Evolutionary conservation across 1,140 invertebrate species (phyloP).

Genomic region (Heliconius himera): DNA sequence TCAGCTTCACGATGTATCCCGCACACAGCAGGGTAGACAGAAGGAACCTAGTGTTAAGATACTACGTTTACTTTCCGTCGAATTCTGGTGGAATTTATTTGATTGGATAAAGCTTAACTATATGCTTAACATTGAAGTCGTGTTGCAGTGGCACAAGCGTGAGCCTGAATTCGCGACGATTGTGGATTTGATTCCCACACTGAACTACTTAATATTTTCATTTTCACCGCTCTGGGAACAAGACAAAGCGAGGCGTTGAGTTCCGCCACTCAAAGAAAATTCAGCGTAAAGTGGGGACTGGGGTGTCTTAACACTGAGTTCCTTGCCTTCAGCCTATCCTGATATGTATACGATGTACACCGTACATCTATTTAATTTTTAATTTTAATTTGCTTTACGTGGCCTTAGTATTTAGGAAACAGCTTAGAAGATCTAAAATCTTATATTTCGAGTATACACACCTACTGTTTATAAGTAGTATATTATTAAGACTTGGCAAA

Average conservation of each 20-base stretch:
- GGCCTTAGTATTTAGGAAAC: too few relatives aligned
- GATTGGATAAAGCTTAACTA: too few relatives aligned
- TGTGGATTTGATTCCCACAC: not conserved
- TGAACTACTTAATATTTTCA: not conserved
- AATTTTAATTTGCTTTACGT: too few relatives aligned
- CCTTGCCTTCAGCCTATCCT: not conserved
- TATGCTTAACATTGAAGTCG: not conserved
- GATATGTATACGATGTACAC: not conserved
- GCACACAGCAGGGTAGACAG: too few relatives aligned
- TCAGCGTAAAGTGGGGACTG: not conserved
- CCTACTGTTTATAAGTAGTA: too few relatives aligned
- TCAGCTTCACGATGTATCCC: too few relatives aligned
- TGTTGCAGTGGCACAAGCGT: not conserved
- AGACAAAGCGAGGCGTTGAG: conserved; percentile 1
- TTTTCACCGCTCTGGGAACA: not conserved
- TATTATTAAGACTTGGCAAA: too few relatives aligned
- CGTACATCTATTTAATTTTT: not conserved
- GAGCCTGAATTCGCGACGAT: not conserved
- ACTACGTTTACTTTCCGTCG: too few relatives aligned
- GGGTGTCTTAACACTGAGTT: not conserved
- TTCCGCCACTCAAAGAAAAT: not conserved
- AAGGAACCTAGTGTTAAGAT: too few relatives aligned
- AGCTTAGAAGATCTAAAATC: too few relatives aligned
- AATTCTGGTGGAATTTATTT: too few relatives aligned
- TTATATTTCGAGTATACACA: too few relatives aligned